These are phyloP conservation scores for Neogobius melanostomus DNA, from an alignment of 2,113 vertebrate species.

Conservation along the genomic window DNA sequence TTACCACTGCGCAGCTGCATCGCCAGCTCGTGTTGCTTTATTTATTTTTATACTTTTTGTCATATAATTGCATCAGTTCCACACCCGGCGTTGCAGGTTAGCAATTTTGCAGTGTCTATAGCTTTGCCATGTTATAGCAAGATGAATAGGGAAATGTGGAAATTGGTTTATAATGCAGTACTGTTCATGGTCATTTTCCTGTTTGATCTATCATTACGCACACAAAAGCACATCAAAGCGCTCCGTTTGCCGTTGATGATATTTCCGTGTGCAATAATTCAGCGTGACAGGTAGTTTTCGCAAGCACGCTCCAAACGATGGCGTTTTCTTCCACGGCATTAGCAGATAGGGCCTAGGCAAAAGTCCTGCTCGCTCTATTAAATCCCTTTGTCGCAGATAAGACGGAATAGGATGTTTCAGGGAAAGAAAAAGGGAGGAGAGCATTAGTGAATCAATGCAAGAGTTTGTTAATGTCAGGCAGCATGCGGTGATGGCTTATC, in stretches of 20 bases:
- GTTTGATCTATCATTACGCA: slow-evolving; percentile 3
- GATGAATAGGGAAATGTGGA: slow-evolving; percentile 9
- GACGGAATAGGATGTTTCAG: slow-evolving; percentile 2
- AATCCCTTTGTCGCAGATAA: slow-evolving; percentile 29
- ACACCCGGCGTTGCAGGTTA: neutral
- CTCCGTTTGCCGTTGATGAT: neutral
- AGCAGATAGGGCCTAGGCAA: slow-evolving; percentile 4
- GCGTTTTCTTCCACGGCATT: slow-evolving; percentile 10
- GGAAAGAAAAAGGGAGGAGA: slow-evolving; percentile 12
- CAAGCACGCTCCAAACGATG: neutral
- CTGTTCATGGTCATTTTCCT: neutral
- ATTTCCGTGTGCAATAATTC: slow-evolving; percentile 6
- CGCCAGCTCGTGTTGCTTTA: too few relatives aligned
- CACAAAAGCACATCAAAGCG: slow-evolving; percentile 16
- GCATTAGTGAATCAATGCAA: slow-evolving; percentile 11
- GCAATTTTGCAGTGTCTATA: neutral
- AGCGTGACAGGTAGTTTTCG: slow-evolving; percentile 10
- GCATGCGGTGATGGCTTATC: slow-evolving; percentile 8
- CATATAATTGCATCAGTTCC: neutral
- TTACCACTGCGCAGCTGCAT: too few relatives aligned
- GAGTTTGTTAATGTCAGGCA: neutral
- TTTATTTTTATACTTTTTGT: too few relatives aligned
- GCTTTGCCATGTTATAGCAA: neutral
- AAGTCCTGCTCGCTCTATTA: slow-evolving; percentile 10
- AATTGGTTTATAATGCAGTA: neutral